These are phyloP conservation scores for Antheraea yamamai DNA, from an alignment of 2,888 invertebrate genomes.

Conservation along the genomic window DNA sequence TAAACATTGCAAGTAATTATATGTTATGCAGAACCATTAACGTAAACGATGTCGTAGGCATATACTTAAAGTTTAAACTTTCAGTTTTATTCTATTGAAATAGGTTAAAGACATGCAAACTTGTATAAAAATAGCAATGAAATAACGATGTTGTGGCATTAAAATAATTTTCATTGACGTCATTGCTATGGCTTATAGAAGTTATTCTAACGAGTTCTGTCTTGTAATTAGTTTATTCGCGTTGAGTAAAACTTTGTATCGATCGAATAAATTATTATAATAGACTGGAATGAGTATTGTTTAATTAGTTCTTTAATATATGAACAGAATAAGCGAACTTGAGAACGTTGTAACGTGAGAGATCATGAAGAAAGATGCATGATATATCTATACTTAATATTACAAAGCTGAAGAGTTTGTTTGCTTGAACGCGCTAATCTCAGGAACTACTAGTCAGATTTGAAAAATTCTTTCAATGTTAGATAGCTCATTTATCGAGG, in stretches of 20 bases:
- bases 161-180: conserved; percentile 17
- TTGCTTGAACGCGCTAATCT: too few species aligned
- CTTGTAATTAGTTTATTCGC: background rate
- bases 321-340: too few species aligned
- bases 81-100: conserved; percentile 4
- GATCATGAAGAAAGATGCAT: too few species aligned
- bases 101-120: conserved; percentile 15
- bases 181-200: background rate
- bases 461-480: too few species aligned
- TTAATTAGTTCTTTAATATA: too few species aligned
- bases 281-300: background rate
- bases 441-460: too few species aligned
- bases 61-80: conserved; percentile 20
- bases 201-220: background rate
- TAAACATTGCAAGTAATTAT: background rate
- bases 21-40: background rate
- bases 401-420: too few species aligned
- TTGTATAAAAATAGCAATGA: conserved; percentile 3
- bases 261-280: background rate
- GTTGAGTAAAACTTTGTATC: background rate
- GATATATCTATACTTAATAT: too few species aligned
- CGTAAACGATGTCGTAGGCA: background rate
- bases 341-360: too few species aligned
- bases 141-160: background rate
- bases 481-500: too few species aligned